phyloP scores from a whole-genome alignment of 2,888 invertebrate genomes.

The Sphaerophoria rueppellii region DNA sequence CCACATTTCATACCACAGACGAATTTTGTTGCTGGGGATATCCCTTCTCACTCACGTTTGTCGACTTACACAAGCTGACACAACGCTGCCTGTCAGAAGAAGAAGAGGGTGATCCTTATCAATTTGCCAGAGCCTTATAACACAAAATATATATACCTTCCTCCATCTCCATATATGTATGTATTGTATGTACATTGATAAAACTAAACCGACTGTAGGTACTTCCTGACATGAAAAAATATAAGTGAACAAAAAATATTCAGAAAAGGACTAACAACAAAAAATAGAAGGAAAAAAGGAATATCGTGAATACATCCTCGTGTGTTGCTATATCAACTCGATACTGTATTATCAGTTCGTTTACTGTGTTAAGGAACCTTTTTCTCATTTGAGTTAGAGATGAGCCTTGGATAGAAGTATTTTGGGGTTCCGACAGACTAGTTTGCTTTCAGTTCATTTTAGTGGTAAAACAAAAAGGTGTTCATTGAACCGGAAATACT shows the following conservation, averaged over 20 bases:
- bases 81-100: constrained; percentile 58
- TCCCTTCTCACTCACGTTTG: constrained; percentile 20
- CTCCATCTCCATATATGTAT: not conserved
- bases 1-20: constrained; percentile 1
- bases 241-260: constrained; percentile 8
- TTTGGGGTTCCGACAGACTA: not conserved
- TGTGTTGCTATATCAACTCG: not conserved
- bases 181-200: not conserved
- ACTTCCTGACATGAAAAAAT: constrained; percentile 36
- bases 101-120: constrained; percentile 67
- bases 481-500: constrained; percentile 22
- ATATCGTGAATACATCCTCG: constrained; percentile 1
- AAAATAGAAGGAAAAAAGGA: not conserved
- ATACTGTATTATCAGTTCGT: not conserved
- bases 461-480: constrained; percentile 21
- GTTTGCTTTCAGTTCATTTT: not conserved
- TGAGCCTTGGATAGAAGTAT: constrained; percentile 1
- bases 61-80: constrained; percentile 67
- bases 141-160: constrained; percentile 30
- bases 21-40: constrained; percentile 26
- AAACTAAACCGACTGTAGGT: constrained; percentile 10
- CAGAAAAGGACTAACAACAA: not conserved
- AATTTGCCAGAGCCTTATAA: constrained; percentile 45
- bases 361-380: no score
- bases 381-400: not conserved